Conservation (phyloP, 2,888 invertebrate species). For the Eilema griseolum region DNA sequence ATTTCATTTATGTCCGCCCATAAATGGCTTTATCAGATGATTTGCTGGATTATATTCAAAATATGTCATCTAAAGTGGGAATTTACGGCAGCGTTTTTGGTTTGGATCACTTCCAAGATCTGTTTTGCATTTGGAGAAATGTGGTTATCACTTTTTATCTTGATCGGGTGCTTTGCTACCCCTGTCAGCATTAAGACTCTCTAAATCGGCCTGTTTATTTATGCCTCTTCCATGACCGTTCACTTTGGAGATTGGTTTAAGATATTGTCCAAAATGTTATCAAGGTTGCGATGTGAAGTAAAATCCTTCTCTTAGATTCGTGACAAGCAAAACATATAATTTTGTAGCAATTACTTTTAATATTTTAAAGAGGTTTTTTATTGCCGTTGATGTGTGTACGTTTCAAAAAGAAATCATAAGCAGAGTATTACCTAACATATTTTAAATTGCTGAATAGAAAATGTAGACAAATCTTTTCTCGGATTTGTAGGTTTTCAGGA, state of each 20-base stretch:
- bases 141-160: conserved; percentile 23
- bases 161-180: conserved; percentile 17
- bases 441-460: neutral
- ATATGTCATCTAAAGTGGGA: conserved; percentile 12
- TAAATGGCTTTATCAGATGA: conserved; percentile 27
- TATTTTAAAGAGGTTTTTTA: neutral
- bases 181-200: conserved; percentile 23
- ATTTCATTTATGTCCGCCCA: conserved; percentile 41
- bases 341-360: neutral
- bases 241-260: neutral
- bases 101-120: conserved; percentile 17
- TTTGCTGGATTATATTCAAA: conserved; percentile 16
- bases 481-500: neutral
- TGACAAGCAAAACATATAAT: neutral
- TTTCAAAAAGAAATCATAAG: too few relatives aligned
- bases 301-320: neutral
- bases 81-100: conserved; percentile 15
- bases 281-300: neutral
- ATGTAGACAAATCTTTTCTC: neutral
- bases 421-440: conserved; percentile 16
- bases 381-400: too few relatives aligned
- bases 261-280: conserved; percentile 12
- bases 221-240: conserved; percentile 3
- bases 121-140: conserved; percentile 22
- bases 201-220: conserved; percentile 18